Conservation (phyloP, 2,888 invertebrate species). For the Drosophila infuscata region DNA sequence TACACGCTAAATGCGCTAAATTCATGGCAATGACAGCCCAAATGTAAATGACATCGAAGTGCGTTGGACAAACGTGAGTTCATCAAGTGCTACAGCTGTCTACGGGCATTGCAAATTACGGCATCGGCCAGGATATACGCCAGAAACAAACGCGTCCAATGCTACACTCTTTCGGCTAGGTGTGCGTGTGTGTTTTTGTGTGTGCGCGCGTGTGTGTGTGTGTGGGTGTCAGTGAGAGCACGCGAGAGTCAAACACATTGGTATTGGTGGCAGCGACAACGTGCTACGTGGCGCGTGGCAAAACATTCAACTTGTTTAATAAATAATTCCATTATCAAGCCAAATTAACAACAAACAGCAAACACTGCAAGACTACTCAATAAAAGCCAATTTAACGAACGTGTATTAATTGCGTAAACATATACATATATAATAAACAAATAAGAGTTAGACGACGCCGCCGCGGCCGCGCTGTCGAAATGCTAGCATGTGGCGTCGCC, state of each 20-base stretch:
- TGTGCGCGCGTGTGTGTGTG: conserved; percentile 25
- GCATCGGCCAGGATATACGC: conserved; percentile 72
- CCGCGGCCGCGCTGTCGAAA: conserved; percentile 66
- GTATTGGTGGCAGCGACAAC: conserved; percentile 67
- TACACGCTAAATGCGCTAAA: conserved; percentile 41
- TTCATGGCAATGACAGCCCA: conserved; percentile 6
- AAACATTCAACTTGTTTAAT: conserved; percentile 57
- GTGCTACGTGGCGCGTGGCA: conserved; percentile 67
- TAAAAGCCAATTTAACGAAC: conserved; percentile 16
- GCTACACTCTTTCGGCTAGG: conserved; percentile 60
- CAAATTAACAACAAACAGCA: conserved; percentile 44
- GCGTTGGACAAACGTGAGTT: conserved; percentile 15
- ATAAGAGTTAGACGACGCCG: conserved; percentile 62
- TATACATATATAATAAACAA: neutral
- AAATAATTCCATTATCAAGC: conserved; percentile 65
- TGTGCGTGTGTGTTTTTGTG: conserved; percentile 46
- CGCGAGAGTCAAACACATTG: conserved; percentile 56
- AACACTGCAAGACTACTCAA: conserved; percentile 7
- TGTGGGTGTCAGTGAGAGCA: conserved; percentile 62
- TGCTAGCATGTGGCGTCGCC: conserved; percentile 72
- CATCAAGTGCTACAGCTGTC: conserved; percentile 20
- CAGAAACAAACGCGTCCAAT: conserved; percentile 66
- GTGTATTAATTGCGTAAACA: conserved; percentile 25
- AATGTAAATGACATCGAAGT: conserved; percentile 14
- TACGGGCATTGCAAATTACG: conserved; percentile 68